Percentiles rank a stretch among this genome's conserved stretches.
Evolutionary conservation across 2,888 invertebrate genomes (phyloP).

Genomic region (Patella depressa): DNA sequence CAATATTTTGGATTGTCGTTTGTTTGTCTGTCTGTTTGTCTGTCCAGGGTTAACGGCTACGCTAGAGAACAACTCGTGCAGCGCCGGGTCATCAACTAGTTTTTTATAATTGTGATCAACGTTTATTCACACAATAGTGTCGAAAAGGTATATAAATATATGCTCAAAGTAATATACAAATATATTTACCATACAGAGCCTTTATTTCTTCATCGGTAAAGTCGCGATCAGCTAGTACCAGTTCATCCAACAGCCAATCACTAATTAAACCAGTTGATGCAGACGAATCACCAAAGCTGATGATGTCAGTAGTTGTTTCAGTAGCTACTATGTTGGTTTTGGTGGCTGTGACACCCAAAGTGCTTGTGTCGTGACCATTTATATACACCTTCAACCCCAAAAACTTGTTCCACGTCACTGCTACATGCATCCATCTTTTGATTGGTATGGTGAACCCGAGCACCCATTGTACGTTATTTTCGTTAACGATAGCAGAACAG

Average conservation of each 20-base stretch:
- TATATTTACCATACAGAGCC: conserved; percentile 10
- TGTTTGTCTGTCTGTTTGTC: too few species aligned
- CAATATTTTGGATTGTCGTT: too few species aligned
- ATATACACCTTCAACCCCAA: conserved; percentile 27
- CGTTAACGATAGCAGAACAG: background rate
- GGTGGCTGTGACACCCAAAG: conserved; percentile 12
- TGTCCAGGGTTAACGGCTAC: too few species aligned
- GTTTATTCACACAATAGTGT: too few species aligned
- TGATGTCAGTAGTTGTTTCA: background rate
- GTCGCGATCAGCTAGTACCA: conserved; percentile 20
- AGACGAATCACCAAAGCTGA: conserved; percentile 6
- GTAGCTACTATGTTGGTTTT: background rate
- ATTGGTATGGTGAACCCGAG: conserved; percentile 22
- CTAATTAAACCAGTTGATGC: background rate
- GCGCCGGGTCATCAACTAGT: too few species aligned
- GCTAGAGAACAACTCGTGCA: too few species aligned
- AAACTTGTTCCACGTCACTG: conserved; percentile 32
- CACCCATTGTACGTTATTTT: conserved; percentile 15
- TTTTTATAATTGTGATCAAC: too few species aligned
- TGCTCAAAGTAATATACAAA: too few species aligned
- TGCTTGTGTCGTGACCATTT: conserved; percentile 28
- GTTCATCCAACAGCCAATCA: conserved; percentile 20
- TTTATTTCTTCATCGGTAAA: conserved; percentile 9
- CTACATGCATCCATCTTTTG: conserved; percentile 30
- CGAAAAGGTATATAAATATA: too few species aligned